phyloP scores from a whole-genome alignment of 2,888 invertebrate species.

The Palloptera scutellata region DNA sequence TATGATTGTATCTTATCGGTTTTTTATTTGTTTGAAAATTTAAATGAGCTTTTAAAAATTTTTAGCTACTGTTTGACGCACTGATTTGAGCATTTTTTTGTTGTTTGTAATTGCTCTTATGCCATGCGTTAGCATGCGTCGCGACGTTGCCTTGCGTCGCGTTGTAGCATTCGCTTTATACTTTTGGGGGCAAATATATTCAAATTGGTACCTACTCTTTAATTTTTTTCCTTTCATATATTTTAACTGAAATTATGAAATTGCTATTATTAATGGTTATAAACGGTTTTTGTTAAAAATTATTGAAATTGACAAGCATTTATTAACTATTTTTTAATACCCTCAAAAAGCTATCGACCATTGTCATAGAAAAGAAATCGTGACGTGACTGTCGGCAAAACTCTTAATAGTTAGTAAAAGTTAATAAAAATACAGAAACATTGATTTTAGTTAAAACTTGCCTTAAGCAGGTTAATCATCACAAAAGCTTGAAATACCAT shows the following conservation, averaged over 20 bases:
- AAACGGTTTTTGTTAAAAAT: slow-evolving; percentile 43
- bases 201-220: slow-evolving; percentile 17
- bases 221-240: slow-evolving; percentile 1
- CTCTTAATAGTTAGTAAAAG: neutral
- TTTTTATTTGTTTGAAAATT: slow-evolving; percentile 33
- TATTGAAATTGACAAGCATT: slow-evolving; percentile 56
- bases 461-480: neutral
- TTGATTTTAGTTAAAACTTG: neutral
- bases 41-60: slow-evolving; percentile 40
- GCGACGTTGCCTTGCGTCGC: neutral
- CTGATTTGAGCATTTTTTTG: slow-evolving; percentile 30
- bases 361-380: slow-evolving; percentile 26
- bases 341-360: slow-evolving; percentile 22
- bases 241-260: slow-evolving; percentile 45
- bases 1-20: neutral
- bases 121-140: neutral
- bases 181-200: slow-evolving; percentile 22
- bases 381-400: slow-evolving; percentile 30
- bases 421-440: neutral
- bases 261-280: slow-evolving; percentile 57
- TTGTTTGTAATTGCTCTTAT: neutral
- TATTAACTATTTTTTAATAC: slow-evolving; percentile 57
- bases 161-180: neutral
- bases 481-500: neutral
- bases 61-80: slow-evolving; percentile 43